These are phyloP conservation scores for Smittia sp. DNA, from an alignment of 2,888 invertebrate species.

Conservation along the genomic window DNA sequence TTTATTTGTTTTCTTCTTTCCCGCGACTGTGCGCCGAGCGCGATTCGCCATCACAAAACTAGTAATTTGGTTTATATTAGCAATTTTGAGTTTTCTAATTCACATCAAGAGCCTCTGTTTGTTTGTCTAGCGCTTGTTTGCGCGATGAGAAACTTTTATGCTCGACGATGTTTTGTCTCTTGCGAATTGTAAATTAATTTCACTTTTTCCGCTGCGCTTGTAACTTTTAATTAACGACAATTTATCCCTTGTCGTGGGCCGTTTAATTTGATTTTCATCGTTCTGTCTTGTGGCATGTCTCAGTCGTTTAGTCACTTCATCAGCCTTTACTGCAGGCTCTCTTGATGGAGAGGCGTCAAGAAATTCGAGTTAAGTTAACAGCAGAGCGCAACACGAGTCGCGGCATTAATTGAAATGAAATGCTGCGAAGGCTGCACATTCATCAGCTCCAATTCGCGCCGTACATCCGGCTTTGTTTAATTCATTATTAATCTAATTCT, in stretches of 20 bases:
- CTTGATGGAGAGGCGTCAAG: conserved; percentile 22
- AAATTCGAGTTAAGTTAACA: conserved; percentile 5
- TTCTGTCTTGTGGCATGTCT: background rate
- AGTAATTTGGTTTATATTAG: background rate
- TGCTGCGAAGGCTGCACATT: conserved; percentile 21
- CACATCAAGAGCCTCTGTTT: background rate
- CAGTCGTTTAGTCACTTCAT: conserved; percentile 1
- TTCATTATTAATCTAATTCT: conserved; percentile 22
- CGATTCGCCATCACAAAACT: conserved; percentile 1
- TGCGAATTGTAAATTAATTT: background rate
- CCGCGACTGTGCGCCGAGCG: background rate
- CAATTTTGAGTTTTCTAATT: conserved; percentile 27
- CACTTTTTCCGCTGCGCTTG: background rate
- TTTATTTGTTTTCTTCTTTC: conserved; percentile 14
- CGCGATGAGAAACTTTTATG: background rate
- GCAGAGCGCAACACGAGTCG: background rate
- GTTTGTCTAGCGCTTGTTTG: background rate
- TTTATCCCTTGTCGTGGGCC: background rate
- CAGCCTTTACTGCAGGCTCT: background rate
- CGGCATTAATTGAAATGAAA: conserved; percentile 4
- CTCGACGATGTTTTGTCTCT: background rate
- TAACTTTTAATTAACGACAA: conserved; percentile 6
- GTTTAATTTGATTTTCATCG: background rate
- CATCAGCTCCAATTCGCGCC: background rate
- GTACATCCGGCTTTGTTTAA: conserved; percentile 24